These are phyloP conservation scores for Hypsibius dujardini DNA, from an alignment of 1,140 invertebrate genomes.

Conservation along the genomic window DNA sequence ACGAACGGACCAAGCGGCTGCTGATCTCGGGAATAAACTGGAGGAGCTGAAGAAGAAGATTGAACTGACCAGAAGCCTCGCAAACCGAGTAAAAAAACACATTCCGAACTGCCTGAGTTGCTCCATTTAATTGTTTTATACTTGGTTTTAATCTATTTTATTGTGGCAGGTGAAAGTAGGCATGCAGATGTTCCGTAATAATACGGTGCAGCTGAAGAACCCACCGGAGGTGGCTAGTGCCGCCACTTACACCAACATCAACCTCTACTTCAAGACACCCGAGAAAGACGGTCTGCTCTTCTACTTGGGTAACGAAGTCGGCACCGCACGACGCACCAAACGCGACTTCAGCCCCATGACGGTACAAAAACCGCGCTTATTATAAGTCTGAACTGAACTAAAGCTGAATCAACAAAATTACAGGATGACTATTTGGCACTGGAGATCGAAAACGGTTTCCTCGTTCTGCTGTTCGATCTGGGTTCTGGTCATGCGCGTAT, in stretches of 20 bases:
- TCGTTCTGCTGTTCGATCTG: slow-evolving; percentile 65
- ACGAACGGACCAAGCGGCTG: slow-evolving; percentile 32
- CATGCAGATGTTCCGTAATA: slow-evolving; percentile 61
- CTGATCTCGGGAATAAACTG: slow-evolving; percentile 48
- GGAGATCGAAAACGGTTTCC: slow-evolving; percentile 68
- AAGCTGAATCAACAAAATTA: too few species aligned
- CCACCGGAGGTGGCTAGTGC: slow-evolving; percentile 60
- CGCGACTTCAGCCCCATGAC: slow-evolving; percentile 34
- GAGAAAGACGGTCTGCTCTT: slow-evolving; percentile 61
- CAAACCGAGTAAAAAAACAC: slow-evolving; percentile 38
- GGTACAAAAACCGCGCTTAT: slow-evolving; percentile 34
- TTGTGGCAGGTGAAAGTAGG: slow-evolving; percentile 46
- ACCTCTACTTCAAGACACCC: slow-evolving; percentile 59
- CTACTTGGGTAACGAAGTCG: slow-evolving; percentile 71
- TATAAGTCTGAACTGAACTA: not conserved
- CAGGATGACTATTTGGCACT: slow-evolving; percentile 79
- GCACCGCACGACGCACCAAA: slow-evolving; percentile 43
- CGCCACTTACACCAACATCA: slow-evolving; percentile 65
- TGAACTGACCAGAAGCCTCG: slow-evolving; percentile 54
- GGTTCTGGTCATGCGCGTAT: slow-evolving; percentile 62
- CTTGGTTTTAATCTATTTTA: slow-evolving; percentile 19
- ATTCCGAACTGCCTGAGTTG: slow-evolving; percentile 24
- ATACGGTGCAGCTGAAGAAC: slow-evolving; percentile 62
- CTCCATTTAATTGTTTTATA: slow-evolving; percentile 30
- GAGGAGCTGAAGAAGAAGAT: slow-evolving; percentile 53